These are phyloP conservation scores for Cecidostiba fungosa DNA, from an alignment of 2,888 invertebrate genomes.

Conservation along the genomic window DNA sequence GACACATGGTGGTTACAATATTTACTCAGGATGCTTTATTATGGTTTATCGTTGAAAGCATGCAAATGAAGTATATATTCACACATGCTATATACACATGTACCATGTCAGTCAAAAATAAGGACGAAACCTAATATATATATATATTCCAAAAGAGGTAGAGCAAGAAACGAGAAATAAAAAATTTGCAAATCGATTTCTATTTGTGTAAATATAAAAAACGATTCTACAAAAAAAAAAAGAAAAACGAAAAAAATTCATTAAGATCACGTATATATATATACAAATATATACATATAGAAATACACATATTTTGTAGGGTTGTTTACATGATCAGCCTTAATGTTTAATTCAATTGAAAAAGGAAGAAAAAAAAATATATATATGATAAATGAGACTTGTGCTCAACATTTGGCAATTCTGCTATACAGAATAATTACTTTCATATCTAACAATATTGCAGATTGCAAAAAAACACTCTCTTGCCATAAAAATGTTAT, in stretches of 20 bases:
- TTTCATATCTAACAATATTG: conserved; percentile 61
- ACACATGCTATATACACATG: conserved; percentile 55
- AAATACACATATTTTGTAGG: conserved; percentile 80
- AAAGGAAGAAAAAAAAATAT: conserved; percentile 63
- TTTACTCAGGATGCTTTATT: conserved; percentile 81
- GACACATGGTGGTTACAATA: conserved; percentile 79
- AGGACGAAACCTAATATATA: conserved; percentile 50
- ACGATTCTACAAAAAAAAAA: conserved; percentile 66
- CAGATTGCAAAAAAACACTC: conserved; percentile 56
- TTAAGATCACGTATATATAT: conserved; percentile 67
- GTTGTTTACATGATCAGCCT: conserved; percentile 80
- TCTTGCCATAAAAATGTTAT: conserved; percentile 78
- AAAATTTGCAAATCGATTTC: conserved; percentile 63
- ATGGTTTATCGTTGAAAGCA: conserved; percentile 73
- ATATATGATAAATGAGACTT: conserved; percentile 59
- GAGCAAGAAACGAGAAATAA: conserved; percentile 63
- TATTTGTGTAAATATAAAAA: conserved; percentile 69
- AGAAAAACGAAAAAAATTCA: conserved; percentile 66
- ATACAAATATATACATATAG: conserved; percentile 76
- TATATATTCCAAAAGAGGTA: conserved; percentile 66
- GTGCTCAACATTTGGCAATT: conserved; percentile 62
- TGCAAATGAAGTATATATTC: conserved; percentile 64
- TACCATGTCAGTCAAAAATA: conserved; percentile 44
- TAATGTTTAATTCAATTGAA: conserved; percentile 77
- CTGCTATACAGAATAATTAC: conserved; percentile 57